Evolutionary conservation across 2,113 vertebrate genomes (phyloP).

Genomic region (Triplophysa siluroides): DNA sequence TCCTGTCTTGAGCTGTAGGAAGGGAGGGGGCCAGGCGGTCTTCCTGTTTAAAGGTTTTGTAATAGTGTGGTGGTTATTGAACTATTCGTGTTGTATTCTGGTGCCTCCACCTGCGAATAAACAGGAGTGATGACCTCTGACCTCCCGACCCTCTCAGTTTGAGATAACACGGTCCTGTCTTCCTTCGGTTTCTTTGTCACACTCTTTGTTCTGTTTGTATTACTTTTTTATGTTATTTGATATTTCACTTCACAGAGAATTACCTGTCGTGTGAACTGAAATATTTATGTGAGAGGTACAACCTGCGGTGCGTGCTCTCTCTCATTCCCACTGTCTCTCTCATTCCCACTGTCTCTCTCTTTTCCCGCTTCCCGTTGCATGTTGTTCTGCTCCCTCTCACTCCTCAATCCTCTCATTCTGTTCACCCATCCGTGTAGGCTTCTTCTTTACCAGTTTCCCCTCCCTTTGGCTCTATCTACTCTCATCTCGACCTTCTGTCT

Average conservation of each 20-base stretch:
- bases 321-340: slow-evolving; percentile 10
- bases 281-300: slow-evolving; percentile 25
- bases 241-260: slow-evolving; percentile 35
- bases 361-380: too few species aligned
- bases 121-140: background rate
- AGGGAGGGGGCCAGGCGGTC: background rate
- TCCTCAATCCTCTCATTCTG: too few species aligned
- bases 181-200: background rate
- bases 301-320: background rate
- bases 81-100: background rate
- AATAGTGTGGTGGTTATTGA: background rate
- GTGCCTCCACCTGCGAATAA: background rate
- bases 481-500: too few species aligned
- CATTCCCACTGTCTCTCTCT: too few species aligned
- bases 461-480: too few species aligned
- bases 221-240: slow-evolving; percentile 1
- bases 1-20: background rate
- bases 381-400: too few species aligned
- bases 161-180: background rate
- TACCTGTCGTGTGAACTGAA: slow-evolving; percentile 34
- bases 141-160: background rate
- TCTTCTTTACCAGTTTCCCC: too few species aligned
- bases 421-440: too few species aligned
- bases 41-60: background rate
- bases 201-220: background rate